Percentiles rank a stretch among this genome's conserved stretches.
These are phyloP conservation scores for Microcebus griseorufus DNA, from an alignment of 2,113 vertebrate genomes.

Conservation along the genomic window DNA sequence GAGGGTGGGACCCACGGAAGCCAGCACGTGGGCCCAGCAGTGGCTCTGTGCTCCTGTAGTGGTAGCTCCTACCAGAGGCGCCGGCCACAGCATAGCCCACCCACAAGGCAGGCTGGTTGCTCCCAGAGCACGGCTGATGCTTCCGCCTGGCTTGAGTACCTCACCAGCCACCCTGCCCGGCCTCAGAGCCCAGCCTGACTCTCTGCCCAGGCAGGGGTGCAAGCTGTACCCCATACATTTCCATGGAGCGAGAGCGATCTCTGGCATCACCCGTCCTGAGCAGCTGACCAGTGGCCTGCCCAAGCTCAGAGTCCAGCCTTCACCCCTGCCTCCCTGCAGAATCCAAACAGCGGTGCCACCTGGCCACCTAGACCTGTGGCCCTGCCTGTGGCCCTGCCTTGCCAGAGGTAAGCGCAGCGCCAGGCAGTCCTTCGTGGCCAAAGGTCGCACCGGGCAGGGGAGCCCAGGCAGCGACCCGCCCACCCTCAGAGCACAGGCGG, in stretches of 20 bases:
- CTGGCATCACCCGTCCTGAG: not conserved
- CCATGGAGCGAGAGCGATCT: not conserved
- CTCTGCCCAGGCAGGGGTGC: not conserved
- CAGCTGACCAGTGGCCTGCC: too few relatives aligned
- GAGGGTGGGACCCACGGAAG: too few relatives aligned
- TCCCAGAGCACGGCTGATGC: not conserved
- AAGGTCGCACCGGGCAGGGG: not conserved
- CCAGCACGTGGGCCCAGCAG: not conserved
- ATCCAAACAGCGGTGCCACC: not conserved
- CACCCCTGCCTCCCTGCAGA: not conserved
- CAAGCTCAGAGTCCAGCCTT: not conserved
- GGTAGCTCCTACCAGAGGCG: not conserved
- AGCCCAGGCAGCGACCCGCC: not conserved
- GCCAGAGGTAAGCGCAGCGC: not conserved
- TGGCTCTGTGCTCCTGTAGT: not conserved
- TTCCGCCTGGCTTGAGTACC: not conserved
- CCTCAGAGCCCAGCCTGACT: not conserved
- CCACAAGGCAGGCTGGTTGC: not conserved
- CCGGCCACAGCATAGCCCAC: not conserved
- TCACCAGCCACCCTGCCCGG: not conserved
- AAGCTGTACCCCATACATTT: accelerated
- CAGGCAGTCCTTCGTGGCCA: too few relatives aligned
- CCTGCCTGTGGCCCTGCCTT: not conserved
- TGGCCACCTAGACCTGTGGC: not conserved
- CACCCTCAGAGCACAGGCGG: not conserved